These are phyloP conservation scores for Brachionus sp. DNA, from an alignment of 1,140 invertebrate species.

Conservation along the genomic window DNA sequence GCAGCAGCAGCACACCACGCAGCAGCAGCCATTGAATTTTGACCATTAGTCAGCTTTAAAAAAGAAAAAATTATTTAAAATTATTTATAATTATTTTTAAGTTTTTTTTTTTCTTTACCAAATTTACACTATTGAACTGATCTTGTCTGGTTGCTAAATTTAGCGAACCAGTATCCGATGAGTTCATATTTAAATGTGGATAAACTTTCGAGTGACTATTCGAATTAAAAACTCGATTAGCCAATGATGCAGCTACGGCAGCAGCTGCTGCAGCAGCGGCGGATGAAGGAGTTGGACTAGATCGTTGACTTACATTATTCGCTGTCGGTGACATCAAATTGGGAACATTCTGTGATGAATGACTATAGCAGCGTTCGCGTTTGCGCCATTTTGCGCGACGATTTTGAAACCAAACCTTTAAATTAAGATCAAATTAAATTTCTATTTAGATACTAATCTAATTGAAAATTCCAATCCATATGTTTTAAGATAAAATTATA, in stretches of 20 bases:
- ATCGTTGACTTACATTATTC: conserved; percentile 47
- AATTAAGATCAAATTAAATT: conserved; percentile 45
- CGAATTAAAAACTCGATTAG: conserved; percentile 48
- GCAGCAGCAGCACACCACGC: conserved; percentile 32
- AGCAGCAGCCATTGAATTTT: conserved; percentile 28
- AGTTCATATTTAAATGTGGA: conserved; percentile 19
- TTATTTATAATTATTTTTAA: not conserved
- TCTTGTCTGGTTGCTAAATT: not conserved
- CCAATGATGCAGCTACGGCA: conserved; percentile 51
- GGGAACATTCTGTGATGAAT: not conserved
- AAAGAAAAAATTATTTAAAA: not conserved
- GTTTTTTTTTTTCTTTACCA: not conserved
- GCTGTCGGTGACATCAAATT: conserved; percentile 47
- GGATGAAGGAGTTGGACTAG: conserved; percentile 51
- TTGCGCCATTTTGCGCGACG: conserved; percentile 96
- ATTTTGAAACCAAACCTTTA: conserved; percentile 98
- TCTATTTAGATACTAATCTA: not conserved
- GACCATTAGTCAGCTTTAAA: conserved; percentile 15
- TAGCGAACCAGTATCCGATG: not conserved
- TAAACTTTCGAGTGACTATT: not conserved
- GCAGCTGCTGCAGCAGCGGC: conserved; percentile 49
- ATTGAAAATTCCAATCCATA: not conserved
- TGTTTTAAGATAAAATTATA: not conserved
- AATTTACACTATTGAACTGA: conserved; percentile 33
- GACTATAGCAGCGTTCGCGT: conserved; percentile 49